phyloP scores from a whole-genome alignment of 2,113 vertebrate species.

The Coryphaenoides rupestris region DNA sequence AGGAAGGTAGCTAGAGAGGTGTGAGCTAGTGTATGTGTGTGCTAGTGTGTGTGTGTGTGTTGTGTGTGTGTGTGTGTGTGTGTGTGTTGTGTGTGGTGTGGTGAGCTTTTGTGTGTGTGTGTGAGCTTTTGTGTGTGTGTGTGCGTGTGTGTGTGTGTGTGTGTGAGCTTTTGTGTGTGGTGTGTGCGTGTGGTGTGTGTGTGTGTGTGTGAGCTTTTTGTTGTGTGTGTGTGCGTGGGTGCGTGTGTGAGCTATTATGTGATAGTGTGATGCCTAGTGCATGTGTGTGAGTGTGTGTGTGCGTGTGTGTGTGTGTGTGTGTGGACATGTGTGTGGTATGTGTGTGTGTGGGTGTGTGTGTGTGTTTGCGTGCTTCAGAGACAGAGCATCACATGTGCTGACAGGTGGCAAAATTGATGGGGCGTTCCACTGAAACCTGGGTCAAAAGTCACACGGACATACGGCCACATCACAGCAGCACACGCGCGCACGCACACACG shows the following conservation, averaged over 20 bases:
- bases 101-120: conserved; percentile 27
- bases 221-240: conserved; percentile 3
- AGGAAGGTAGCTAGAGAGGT: too few relatives aligned
- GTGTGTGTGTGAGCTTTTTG: background rate
- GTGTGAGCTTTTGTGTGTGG: background rate
- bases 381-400: conserved; percentile 41
- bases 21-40: conserved; percentile 8
- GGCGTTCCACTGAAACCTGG: conserved; percentile 32
- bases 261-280: background rate
- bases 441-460: conserved; percentile 36
- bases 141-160: background rate
- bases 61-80: conserved; percentile 13
- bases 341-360: conserved; percentile 15
- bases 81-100: conserved; percentile 11
- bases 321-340: background rate
- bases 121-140: conserved; percentile 3
- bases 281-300: background rate
- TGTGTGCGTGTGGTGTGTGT: background rate
- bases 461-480: conserved; percentile 3
- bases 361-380: conserved; percentile 30
- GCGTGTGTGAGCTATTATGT: background rate
- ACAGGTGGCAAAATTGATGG: conserved; percentile 46
- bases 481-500: conserved; percentile 6
- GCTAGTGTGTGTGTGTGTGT: conserved; percentile 26
- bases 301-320: conserved; percentile 4